Conservation (phyloP, 2,797 vertebrate genomes). For the Masticophis lateralis region DNA sequence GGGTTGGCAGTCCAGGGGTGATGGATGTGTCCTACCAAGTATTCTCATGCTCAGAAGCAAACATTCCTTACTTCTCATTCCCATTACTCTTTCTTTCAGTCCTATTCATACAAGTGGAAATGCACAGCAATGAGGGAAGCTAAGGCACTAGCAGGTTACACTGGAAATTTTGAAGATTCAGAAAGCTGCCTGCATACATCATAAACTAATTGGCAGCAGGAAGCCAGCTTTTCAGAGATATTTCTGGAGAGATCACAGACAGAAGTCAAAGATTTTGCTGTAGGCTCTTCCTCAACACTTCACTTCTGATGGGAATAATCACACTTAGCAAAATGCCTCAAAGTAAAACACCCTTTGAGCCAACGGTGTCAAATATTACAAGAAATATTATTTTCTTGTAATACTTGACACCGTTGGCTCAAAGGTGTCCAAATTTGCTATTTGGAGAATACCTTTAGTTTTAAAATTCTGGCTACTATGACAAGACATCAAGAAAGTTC, state of each 20-base stretch:
- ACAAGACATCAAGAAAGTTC: neutral
- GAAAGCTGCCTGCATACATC: neutral
- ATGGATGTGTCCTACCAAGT: neutral
- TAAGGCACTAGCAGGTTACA: neutral
- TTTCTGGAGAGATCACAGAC: neutral
- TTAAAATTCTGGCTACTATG: neutral
- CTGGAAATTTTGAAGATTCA: neutral
- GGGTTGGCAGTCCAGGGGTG: neutral
- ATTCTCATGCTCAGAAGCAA: neutral
- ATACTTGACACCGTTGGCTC: too few species aligned
- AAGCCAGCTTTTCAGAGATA: neutral
- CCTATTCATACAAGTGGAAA: neutral
- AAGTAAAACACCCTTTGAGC: neutral
- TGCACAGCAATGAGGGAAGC: neutral
- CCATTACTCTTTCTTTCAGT: neutral
- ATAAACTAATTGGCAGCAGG: neutral
- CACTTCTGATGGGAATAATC: neutral
- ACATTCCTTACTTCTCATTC: neutral
- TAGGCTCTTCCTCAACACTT: neutral
- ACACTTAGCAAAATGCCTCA: neutral
- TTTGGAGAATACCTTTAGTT: neutral
- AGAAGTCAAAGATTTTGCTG: neutral
- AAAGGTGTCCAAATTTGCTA: neutral
- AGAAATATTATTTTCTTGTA: too few species aligned
- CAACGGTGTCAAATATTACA: neutral